Base-by-base conservation (phyloP, 1,140 invertebrate genomes). In the Rhizoglyphus robini region DNA sequence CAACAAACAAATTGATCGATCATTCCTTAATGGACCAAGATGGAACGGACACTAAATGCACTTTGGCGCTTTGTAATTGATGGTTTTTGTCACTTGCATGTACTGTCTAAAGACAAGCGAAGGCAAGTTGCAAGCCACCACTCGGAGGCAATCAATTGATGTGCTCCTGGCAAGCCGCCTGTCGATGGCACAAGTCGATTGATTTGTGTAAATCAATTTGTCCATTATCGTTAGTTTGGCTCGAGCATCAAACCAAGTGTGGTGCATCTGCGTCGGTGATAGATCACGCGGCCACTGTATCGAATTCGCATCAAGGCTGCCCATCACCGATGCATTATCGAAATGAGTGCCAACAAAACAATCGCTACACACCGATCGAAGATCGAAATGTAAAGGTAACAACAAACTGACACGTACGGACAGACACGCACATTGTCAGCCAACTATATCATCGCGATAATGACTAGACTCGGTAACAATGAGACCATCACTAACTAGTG, bases 201-300 rank as follows among this genome's bases (percentile, higher is more conserved):
- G 58, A 60, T 60, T 46, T 29, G 8, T 8, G 27, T 15, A 60
- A 32, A 60, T 60, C 58, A 60, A 60, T 60, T 60, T 60, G 58
- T 60, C 58, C 27, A 60, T 60, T 60, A 60, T 60, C 58, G 27
- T 60, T 60, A 60, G 30, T 15, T 11, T 3, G 13, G 25, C 15
- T 27, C 27, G 29, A 11, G 2, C 15, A 27, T 18, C 36, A 8
- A 41, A 41, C 8, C 36, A 41, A 41, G 8, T 41, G 36, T 41
- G 36, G 36, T 18, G 18, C 8, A 41, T 41, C 8, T 18, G 36
- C 18, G 36, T 41, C 36, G 36, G 18, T 41, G 8, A 41, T 18
- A n/a, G 36, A 41, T 11, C 36, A 41, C 8, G 36, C 36, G 36
- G 36, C 36, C 36, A 41, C 36, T 41, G 36, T 41, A 41, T 11